These are phyloP conservation scores for Alfaro cultratus DNA, from an alignment of 2,797 vertebrate species.

Conservation along the genomic window DNA sequence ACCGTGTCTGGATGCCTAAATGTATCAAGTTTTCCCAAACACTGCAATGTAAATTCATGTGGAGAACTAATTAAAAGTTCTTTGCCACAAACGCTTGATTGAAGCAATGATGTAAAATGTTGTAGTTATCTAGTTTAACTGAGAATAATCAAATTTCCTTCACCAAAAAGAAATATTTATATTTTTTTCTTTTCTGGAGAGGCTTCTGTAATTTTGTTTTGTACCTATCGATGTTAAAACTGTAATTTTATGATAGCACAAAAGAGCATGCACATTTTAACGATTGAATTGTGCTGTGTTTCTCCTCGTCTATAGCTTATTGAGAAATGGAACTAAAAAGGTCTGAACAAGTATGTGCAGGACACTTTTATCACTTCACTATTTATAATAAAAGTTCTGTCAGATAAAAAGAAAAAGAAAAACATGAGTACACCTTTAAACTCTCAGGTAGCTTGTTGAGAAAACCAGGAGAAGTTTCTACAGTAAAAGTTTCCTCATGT, in stretches of 20 bases:
- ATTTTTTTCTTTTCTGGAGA: not conserved
- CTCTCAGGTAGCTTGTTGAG: not conserved
- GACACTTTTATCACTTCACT: not conserved
- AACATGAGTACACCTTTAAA: not conserved
- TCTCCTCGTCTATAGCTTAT: not conserved
- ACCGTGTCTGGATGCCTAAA: not conserved
- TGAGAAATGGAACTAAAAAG: not conserved
- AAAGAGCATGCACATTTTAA: not conserved
- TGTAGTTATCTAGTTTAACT: not conserved
- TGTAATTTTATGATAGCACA: not conserved
- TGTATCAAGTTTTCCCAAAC: no score
- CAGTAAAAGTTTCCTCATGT: conserved; percentile 23
- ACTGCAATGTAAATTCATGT: not conserved
- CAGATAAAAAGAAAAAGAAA: not conserved
- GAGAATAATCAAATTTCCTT: not conserved
- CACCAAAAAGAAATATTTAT: not conserved
- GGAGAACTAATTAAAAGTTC: not conserved
- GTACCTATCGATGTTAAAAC: not conserved
- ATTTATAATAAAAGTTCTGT: not conserved
- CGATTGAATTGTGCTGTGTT: not conserved
- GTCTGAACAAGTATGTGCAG: not conserved
- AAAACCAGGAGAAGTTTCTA: conserved; percentile 11
- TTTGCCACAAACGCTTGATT: not conserved
- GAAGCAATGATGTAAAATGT: not conserved
- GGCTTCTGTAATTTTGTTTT: not conserved